Evolutionary conservation across 1,140 invertebrate species (phyloP).

Genomic region (Stenopsyche tienmushanensis): DNA sequence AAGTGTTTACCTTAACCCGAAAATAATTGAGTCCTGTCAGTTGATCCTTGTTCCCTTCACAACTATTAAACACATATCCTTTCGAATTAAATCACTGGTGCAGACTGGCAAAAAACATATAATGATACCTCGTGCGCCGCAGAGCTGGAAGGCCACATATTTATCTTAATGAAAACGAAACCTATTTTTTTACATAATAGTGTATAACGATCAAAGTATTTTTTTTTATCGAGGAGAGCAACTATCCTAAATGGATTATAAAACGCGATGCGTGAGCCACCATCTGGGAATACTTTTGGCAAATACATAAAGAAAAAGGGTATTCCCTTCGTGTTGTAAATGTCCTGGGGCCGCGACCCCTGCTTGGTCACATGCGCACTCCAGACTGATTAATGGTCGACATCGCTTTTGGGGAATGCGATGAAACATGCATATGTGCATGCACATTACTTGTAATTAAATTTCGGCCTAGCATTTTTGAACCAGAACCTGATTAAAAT

Average conservation of each 20-base stretch:
- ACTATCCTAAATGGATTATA: no score
- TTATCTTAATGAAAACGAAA: no score
- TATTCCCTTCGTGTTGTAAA: neutral
- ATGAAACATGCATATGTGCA: conserved; percentile 21
- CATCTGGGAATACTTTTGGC: neutral
- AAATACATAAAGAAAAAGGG: neutral
- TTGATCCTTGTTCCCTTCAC: conserved; percentile 15
- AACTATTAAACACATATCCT: conserved; percentile 11
- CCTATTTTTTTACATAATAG: no score
- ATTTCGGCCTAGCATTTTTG: no score
- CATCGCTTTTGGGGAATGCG: conserved; percentile 24
- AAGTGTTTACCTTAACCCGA: conserved; percentile 23
- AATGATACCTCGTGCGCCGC: neutral
- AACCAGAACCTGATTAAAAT: no score
- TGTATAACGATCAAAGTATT: no score
- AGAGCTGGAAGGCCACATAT: no score
- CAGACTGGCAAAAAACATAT: neutral
- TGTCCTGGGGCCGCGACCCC: neutral
- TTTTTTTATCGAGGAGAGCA: no score
- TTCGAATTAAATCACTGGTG: conserved; percentile 5
- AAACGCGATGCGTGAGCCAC: no score
- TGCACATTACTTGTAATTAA: conserved; percentile 15
- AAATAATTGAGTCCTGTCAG: conserved; percentile 28
- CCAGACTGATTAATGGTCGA: conserved; percentile 26
- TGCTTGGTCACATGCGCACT: neutral